Percentiles rank a stretch among this genome's conserved stretches.
These are phyloP conservation scores for Tokudaia muenninki DNA, from an alignment of 2,797 vertebrate species.

Conservation along the genomic window DNA sequence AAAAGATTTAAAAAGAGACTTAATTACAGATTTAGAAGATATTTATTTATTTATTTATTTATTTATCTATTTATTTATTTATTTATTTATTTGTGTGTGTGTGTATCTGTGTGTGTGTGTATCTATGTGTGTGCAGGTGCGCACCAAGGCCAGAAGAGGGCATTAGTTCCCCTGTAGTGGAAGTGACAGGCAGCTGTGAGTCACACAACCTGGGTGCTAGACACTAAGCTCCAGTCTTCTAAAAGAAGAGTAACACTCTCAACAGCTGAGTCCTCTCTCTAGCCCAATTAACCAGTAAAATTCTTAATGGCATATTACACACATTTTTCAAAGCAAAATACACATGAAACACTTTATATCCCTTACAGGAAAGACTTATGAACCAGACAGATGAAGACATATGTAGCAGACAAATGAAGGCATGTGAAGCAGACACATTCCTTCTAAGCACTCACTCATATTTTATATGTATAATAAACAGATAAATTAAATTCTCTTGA, in stretches of 20 bases:
- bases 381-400: background rate
- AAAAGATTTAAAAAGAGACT: background rate
- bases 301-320: slow-evolving; percentile 8
- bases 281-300: background rate
- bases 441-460: background rate
- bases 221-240: background rate
- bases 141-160: background rate
- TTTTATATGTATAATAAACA: background rate
- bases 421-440: background rate
- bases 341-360: background rate
- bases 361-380: background rate
- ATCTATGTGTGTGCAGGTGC: background rate
- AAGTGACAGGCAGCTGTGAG: background rate
- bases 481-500: background rate
- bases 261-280: background rate
- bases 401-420: background rate
- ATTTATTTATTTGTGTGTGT: background rate
- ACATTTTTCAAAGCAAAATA: slow-evolving; percentile 11
- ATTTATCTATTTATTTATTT: too few species aligned
- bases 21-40: background rate
- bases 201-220: background rate
- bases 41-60: background rate
- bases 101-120: background rate
- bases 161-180: background rate
- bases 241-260: background rate